These are phyloP conservation scores for Gephyroberyx darwinii DNA, from an alignment of 2,797 vertebrate genomes.

Conservation along the genomic window DNA sequence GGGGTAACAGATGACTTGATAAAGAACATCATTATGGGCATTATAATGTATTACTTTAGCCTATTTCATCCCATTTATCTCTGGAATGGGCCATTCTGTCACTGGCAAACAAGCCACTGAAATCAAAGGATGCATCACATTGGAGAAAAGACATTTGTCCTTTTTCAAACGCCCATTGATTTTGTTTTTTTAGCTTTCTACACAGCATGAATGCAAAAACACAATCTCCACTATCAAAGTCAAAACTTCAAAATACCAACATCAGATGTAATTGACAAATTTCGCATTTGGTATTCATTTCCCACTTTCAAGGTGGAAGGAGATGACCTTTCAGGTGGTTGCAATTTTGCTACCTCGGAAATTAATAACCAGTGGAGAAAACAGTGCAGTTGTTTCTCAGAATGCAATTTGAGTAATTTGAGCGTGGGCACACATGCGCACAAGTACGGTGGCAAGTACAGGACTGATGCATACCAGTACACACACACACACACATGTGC, in stretches of 20 bases:
- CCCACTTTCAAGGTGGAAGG: slow-evolving; percentile 32
- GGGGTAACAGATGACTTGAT: slow-evolving; percentile 21
- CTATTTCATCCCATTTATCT: not conserved
- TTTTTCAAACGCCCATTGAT: not conserved
- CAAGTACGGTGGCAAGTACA: slow-evolving; percentile 32
- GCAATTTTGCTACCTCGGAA: slow-evolving; percentile 37
- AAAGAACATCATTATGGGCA: slow-evolving; percentile 2
- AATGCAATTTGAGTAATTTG: slow-evolving; percentile 38
- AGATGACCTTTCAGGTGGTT: slow-evolving; percentile 47
- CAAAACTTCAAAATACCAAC: slow-evolving; percentile 21
- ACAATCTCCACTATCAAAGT: slow-evolving; percentile 5
- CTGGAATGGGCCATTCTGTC: not conserved
- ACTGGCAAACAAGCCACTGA: not conserved
- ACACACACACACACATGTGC: slow-evolving; percentile 3
- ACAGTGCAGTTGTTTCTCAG: not conserved
- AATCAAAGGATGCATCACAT: not conserved
- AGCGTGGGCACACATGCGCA: slow-evolving; percentile 11
- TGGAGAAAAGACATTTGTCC: not conserved
- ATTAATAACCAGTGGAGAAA: slow-evolving; percentile 39
- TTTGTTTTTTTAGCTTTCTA: not conserved
- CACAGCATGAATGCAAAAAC: not conserved
- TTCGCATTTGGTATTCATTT: slow-evolving; percentile 38
- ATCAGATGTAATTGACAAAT: slow-evolving; percentile 42
- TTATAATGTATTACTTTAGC: slow-evolving; percentile 4
- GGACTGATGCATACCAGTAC: slow-evolving; percentile 1